Evolutionary conservation across 2,113 vertebrate genomes (phyloP), one percentile per base, ranked within the genome.

Genomic region (Chaetodon trifascialis): DNA sequence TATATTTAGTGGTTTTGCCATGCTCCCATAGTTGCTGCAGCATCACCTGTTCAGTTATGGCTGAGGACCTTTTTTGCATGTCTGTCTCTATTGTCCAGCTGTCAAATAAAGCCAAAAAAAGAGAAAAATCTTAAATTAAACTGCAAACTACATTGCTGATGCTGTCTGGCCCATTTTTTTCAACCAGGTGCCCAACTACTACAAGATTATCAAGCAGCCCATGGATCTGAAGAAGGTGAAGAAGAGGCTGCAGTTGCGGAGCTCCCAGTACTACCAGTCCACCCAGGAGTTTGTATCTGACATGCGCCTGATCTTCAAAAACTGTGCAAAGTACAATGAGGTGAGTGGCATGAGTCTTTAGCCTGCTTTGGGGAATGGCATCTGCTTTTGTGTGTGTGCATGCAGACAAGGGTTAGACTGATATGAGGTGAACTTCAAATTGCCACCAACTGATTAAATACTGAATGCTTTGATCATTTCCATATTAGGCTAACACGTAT

Each of bases 281-380:
- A 93, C 95, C 25, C 96, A 96, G 87, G 97, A 98, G 52, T 98
- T 99, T 94, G 98, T 99, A 89, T 96, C 97, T 0, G 97, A 99
- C 30, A 97, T 99, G 76, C 96, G 98, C 62, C 93, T 99, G 91
- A 96, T 99, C 94, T 99, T 99, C 96, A 97, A 95, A 94, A 99
- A 99, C 96, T 99, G 98, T 96, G 97, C 98, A 93, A 96, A 96
- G 92, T 99, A 98, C 96, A 99, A 99, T 86, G 98, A 99, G 98
- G 98, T 99, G 97, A 96, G 98, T 96, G 85, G 94, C 94, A 95
- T 95, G 95, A 89, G 79, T 88, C 76, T 49, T 82, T 40, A 51
- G 68, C 77, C 66, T 79, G 86, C 83, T 89, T 70, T 36, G 34
- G 49, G 74, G 74, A 88, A 84, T 88, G 81, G 84, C 80, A 76